Base-by-base conservation (phyloP, 2,888 invertebrate species). In the Dasysyrphus tricinctus region DNA sequence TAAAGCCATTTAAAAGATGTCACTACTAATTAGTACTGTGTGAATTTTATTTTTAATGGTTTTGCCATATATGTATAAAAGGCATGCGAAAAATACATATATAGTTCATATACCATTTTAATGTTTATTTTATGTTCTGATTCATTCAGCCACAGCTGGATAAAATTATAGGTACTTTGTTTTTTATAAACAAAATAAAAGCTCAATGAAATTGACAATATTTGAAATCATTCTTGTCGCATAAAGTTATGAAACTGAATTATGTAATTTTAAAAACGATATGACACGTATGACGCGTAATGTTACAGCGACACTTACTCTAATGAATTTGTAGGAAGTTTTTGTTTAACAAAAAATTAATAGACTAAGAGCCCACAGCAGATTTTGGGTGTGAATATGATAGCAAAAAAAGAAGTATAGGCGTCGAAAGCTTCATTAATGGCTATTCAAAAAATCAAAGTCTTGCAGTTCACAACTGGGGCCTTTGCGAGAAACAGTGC, bases 1-100 rank as follows among this genome's bases (percentile, higher is more conserved):
- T 42, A 72, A 82, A 75, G 70, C 74, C 78, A 82, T 86, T 81
- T 86, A 78, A 63, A 86, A 86, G 81, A 86, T 86, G 78, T 86
- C 81, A 67, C 57, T 75, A 44, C 32, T 79, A 79, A 82, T 86
- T 86, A 69, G 67, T 32, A 73, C 37, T 69, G 80, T 72, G 72
- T 69, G 63, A 65, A 59, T 67, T 77, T 69, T 63, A 75, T 77
- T 79, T 83, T 83, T 79, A 69, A 83, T 69, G 69, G 39, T 69
- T 69, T 77, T 54, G n/a, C 29, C 29, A 14, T 44, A 44, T n/a
- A n/a, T n/a, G n/a, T n/a, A n/a, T 65, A 69, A 69, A 39, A 29
- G 24, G 34, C 16, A 49, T 24, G 16, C n/a, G 47, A 5, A 51
- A 3, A 69, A 51, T 69, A 39, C n/a, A 51, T 51, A 51, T 24